These are phyloP conservation scores for Cotesia typhae DNA, from an alignment of 1,140 invertebrate species.

Conservation along the genomic window DNA sequence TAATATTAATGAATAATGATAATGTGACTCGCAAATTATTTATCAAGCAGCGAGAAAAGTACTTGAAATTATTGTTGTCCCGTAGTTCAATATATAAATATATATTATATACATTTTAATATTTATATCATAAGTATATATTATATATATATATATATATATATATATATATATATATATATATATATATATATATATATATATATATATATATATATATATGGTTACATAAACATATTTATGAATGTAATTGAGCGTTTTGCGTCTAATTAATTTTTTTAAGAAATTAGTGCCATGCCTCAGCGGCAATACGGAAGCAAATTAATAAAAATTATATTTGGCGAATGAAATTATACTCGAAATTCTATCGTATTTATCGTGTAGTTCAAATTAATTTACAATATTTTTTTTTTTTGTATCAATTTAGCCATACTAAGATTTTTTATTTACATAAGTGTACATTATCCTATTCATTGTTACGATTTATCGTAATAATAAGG, in stretches of 20 bases:
- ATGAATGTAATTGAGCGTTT: too few relatives aligned
- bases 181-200: too few relatives aligned
- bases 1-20: not conserved
- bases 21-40: not conserved
- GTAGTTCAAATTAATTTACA: slow-evolving; percentile 1
- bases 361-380: not conserved
- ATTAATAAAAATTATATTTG: slow-evolving; percentile 27
- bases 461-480: slow-evolving; percentile 53
- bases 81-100: slow-evolving; percentile 1
- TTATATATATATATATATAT: too few relatives aligned
- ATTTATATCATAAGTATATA: not conserved
- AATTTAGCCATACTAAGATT: slow-evolving; percentile 15
- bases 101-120: not conserved
- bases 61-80: slow-evolving; percentile 1
- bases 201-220: too few relatives aligned
- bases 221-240: too few relatives aligned
- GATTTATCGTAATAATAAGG: slow-evolving; percentile 52
- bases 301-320: not conserved
- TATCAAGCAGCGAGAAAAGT: not conserved
- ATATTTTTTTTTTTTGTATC: slow-evolving; percentile 16
- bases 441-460: slow-evolving; percentile 45
- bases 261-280: too few relatives aligned
- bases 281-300: too few relatives aligned
- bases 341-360: too few relatives aligned
- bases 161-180: too few relatives aligned